A percentile compares a stretch with the other conserved stretches of the same genome.
phyloP scores from a whole-genome alignment of 2,888 invertebrate species.

The Digitonthophagus gazella region DNA sequence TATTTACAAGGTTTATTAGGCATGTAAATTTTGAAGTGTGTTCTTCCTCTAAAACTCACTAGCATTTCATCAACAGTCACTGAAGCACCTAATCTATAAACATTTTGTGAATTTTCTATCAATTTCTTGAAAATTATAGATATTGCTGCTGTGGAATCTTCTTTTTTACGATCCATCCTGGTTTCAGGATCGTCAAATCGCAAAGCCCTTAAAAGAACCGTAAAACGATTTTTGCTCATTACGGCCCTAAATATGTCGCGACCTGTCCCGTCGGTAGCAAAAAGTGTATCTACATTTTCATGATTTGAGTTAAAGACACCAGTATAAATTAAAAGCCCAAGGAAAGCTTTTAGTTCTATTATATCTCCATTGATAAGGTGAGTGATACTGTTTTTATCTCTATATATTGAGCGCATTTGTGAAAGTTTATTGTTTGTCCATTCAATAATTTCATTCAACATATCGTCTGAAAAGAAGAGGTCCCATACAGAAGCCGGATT shows the following conservation, averaged over 20 bases:
- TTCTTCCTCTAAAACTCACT: too few relatives aligned
- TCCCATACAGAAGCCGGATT: too few relatives aligned
- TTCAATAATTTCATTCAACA: neutral
- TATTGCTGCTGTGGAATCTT: too few relatives aligned
- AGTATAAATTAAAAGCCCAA: slow-evolving; percentile 12
- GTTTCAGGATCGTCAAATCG: slow-evolving; percentile 28
- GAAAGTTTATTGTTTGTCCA: neutral
- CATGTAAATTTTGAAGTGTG: too few relatives aligned
- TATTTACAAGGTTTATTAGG: too few relatives aligned
- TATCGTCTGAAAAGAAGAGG: neutral
- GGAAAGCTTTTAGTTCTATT: slow-evolving; percentile 8
- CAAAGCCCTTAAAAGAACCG: slow-evolving; percentile 21
- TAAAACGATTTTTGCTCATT: slow-evolving; percentile 16
- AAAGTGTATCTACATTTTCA: slow-evolving; percentile 7
- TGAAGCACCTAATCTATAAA: too few relatives aligned
- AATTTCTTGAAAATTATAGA: too few relatives aligned
- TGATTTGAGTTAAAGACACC: slow-evolving; percentile 20
- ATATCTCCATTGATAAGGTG: neutral
- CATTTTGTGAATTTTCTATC: too few relatives aligned
- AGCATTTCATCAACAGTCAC: too few relatives aligned
- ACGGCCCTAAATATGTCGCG: slow-evolving; percentile 8
- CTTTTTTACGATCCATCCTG: too few relatives aligned
- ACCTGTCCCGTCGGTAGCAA: slow-evolving; percentile 19
- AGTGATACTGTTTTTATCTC: neutral
- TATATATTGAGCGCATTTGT: neutral